phyloP scores from a whole-genome alignment of 2,888 invertebrate species.

The Glaucopsyche alexis region DNA sequence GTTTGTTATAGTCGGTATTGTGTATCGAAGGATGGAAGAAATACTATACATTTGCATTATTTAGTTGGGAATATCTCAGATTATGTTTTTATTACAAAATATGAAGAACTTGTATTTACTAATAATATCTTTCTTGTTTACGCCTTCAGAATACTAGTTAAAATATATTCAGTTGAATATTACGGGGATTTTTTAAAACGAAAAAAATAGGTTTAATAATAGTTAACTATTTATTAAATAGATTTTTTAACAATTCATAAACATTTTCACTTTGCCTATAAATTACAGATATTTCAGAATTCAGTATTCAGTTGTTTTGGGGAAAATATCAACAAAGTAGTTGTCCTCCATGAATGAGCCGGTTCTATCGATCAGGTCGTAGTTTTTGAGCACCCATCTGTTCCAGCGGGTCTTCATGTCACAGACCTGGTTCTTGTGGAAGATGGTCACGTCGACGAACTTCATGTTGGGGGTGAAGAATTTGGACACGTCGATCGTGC shows the following conservation, averaged over 20 bases:
- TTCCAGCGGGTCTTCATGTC: slow-evolving; percentile 71
- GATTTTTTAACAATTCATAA: neutral
- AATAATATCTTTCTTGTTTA: neutral
- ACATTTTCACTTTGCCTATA: neutral
- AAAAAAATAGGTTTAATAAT: neutral
- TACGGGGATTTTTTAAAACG: neutral
- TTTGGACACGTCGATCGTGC: slow-evolving; percentile 77
- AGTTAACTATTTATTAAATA: slow-evolving; percentile 3
- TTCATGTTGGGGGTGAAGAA: slow-evolving; percentile 85
- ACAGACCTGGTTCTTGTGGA: slow-evolving; percentile 77
- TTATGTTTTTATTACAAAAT: neutral
- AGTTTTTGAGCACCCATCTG: slow-evolving; percentile 60
- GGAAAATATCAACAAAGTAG: slow-evolving; percentile 49
- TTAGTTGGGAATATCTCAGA: neutral
- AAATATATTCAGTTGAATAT: neutral
- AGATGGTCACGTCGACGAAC: slow-evolving; percentile 83
- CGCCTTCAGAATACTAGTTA: neutral
- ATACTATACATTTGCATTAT: slow-evolving; percentile 1
- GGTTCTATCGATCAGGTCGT: slow-evolving; percentile 52
- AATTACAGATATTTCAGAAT: neutral
- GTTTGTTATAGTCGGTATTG: neutral
- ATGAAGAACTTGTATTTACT: neutral
- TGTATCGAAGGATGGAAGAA: neutral
- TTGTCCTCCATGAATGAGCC: slow-evolving; percentile 53
- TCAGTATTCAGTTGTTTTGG: slow-evolving; percentile 5